Conservation (phyloP, 2,797 vertebrate genomes). For the Enteromius argenteus region DNA sequence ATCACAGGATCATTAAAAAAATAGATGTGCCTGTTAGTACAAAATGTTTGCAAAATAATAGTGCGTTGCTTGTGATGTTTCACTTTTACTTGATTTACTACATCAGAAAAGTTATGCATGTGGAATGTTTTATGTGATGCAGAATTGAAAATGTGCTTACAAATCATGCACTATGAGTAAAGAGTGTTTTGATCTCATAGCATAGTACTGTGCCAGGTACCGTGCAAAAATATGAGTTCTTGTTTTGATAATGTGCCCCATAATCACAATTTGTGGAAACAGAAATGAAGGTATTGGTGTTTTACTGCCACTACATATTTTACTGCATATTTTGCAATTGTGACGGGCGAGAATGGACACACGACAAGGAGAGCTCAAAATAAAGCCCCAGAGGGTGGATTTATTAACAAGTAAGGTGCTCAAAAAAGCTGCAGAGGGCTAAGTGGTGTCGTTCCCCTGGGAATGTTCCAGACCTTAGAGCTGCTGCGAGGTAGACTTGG, state of each 20-base stretch:
- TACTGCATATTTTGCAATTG: no score
- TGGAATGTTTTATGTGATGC: not conserved
- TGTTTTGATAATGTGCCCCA: not conserved
- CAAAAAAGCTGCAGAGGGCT: no score
- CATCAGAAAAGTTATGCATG: not conserved
- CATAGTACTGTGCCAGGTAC: not conserved
- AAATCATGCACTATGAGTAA: not conserved
- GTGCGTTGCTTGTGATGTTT: not conserved
- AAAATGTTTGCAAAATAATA: not conserved
- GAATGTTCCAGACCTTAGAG: no score
- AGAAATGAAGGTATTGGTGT: not conserved
- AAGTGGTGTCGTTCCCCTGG: no score
- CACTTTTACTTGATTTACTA: not conserved
- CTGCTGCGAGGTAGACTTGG: no score
- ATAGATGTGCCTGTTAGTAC: not conserved
- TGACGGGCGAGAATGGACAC: no score
- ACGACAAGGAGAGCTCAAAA: no score
- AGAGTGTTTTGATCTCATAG: not conserved
- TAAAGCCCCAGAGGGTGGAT: no score
- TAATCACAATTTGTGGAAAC: not conserved
- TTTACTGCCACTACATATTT: not conserved
- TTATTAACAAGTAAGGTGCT: no score
- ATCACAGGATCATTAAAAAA: not conserved
- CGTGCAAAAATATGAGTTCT: not conserved
- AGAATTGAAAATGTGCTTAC: not conserved